phyloP scores from a whole-genome alignment of 2,113 vertebrate species.

The Tupaia tana region DNA sequence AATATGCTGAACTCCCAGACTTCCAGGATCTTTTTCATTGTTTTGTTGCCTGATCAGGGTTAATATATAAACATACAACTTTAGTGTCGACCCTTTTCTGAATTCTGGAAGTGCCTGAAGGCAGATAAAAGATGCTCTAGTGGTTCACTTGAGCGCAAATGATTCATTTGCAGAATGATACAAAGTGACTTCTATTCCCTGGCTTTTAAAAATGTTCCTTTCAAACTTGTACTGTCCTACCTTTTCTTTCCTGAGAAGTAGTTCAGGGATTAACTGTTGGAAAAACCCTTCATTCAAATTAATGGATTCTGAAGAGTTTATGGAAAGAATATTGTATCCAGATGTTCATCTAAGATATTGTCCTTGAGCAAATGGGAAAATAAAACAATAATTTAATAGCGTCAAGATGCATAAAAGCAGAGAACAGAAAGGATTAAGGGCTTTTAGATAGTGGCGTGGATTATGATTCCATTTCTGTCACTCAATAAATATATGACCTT shows the following conservation, averaged over 20 bases:
- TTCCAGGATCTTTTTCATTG: neutral
- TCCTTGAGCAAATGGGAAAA: conserved; percentile 66
- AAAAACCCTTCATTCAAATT: conserved; percentile 20
- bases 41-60: neutral
- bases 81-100: neutral
- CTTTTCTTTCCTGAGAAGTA: conserved; percentile 30
- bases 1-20: neutral
- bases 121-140: neutral
- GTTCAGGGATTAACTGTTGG: conserved; percentile 14
- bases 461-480: conserved; percentile 26
- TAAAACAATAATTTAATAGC: conserved; percentile 66
- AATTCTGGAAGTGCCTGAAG: neutral
- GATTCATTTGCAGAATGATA: neutral
- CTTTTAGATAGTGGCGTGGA: conserved; percentile 32
- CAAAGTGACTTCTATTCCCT: neutral
- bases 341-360: conserved; percentile 63
- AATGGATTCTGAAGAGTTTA: conserved; percentile 19
- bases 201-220: neutral
- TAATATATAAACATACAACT: neutral
- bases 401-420: conserved; percentile 59
- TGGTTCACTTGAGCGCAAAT: neutral
- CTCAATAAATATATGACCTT: conserved; percentile 18
- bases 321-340: conserved; percentile 70
- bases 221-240: neutral
- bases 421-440: conserved; percentile 53